Evolutionary conservation across 2,113 vertebrate genomes (phyloP).

Genomic region (Phyllopteryx taeniolatus): DNA sequence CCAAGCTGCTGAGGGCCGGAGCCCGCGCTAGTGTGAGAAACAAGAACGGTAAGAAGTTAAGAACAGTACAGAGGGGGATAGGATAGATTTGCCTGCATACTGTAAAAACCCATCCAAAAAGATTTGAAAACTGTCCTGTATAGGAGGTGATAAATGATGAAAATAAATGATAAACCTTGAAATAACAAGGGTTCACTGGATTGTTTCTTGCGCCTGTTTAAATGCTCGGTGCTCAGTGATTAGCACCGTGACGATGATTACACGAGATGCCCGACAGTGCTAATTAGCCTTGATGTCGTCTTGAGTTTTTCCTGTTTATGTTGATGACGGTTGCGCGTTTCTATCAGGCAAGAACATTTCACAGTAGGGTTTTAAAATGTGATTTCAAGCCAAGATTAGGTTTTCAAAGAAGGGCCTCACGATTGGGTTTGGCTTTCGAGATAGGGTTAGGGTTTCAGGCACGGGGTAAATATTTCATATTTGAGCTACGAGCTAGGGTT

Average conservation of each 20-base stretch:
- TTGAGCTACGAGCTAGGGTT: too few relatives aligned
- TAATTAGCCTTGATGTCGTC: neutral
- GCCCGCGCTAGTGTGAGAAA: slow-evolving; percentile 82
- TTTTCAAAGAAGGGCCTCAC: too few relatives aligned
- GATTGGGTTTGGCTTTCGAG: too few relatives aligned
- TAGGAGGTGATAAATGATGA: too few relatives aligned
- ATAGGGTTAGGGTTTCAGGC: too few relatives aligned
- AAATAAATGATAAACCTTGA: too few relatives aligned
- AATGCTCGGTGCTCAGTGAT: neutral
- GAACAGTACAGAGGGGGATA: neutral
- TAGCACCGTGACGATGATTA: slow-evolving; percentile 12
- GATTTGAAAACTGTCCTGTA: too few relatives aligned
- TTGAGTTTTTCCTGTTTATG: slow-evolving; percentile 13
- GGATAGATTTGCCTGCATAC: too few relatives aligned
- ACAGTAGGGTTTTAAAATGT: too few relatives aligned
- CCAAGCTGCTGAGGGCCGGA: slow-evolving; percentile 86
- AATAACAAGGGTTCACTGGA: neutral
- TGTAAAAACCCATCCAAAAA: too few relatives aligned
- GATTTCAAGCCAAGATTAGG: too few relatives aligned
- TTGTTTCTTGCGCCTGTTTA: neutral
- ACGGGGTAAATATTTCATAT: too few relatives aligned
- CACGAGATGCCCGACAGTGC: neutral
- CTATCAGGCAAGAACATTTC: neutral
- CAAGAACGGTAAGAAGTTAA: slow-evolving; percentile 85
- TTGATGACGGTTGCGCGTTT: neutral